phyloP scores from a whole-genome alignment of 2,797 vertebrate genomes.

The Rhyacichthys aspro region DNA sequence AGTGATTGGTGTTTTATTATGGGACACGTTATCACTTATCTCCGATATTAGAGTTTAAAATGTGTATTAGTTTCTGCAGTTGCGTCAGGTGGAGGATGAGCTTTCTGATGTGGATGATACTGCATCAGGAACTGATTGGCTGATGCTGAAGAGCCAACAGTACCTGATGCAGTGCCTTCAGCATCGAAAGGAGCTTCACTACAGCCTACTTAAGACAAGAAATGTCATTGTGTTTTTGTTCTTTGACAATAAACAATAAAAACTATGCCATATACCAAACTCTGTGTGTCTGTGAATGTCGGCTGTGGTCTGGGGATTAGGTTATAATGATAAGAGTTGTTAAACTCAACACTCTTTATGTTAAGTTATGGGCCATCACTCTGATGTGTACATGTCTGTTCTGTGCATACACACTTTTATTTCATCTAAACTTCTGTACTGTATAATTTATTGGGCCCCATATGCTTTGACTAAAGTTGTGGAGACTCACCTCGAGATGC shows the following conservation, averaged over 20 bases:
- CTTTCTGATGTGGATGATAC: slow-evolving; percentile 98
- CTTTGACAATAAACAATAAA: slow-evolving; percentile 18
- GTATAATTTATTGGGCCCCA: slow-evolving; percentile 10
- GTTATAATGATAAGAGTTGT: slow-evolving; percentile 40
- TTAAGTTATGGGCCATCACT: slow-evolving; percentile 43
- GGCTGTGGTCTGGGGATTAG: slow-evolving; percentile 38
- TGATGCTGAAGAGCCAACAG: slow-evolving; percentile 89
- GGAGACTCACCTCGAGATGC: slow-evolving; percentile 28
- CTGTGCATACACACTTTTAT: too few species aligned
- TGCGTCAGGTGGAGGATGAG: slow-evolving; percentile 51
- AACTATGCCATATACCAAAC: slow-evolving; percentile 7
- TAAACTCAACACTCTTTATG: slow-evolving; percentile 35
- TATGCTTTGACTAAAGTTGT: slow-evolving; percentile 29
- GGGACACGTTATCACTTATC: slow-evolving; percentile 23
- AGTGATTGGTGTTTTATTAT: slow-evolving; percentile 47
- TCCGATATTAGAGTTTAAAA: slow-evolving; percentile 17
- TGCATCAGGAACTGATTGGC: slow-evolving; percentile 99
- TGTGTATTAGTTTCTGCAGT: slow-evolving; percentile 15
- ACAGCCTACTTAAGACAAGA: slow-evolving; percentile 3
- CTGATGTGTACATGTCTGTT: slow-evolving; percentile 35
- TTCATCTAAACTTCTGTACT: too few species aligned
- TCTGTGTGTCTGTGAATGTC: slow-evolving; percentile 17
- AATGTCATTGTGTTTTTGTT: slow-evolving; percentile 1
- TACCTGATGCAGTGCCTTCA: slow-evolving; percentile 99
- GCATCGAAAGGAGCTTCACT: slow-evolving; percentile 82